These are phyloP conservation scores for Maconellicoccus hirsutus DNA, from an alignment of 1,140 invertebrate species.

Conservation along the genomic window DNA sequence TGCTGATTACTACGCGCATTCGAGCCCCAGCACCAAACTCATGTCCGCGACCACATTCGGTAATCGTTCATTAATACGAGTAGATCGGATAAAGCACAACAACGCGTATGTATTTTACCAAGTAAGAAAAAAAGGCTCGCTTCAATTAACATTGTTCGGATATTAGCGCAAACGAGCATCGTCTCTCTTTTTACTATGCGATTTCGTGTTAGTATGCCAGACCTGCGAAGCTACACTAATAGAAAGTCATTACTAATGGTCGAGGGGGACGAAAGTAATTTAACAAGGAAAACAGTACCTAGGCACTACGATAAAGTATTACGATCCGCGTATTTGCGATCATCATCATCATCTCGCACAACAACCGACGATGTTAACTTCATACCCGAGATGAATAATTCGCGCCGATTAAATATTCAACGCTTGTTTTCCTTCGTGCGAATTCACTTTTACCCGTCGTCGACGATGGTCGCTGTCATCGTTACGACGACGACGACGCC, in stretches of 20 bases:
- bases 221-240: background rate
- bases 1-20: too few species aligned
- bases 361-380: background rate
- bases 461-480: background rate
- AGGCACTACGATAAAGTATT: background rate
- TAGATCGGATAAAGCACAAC: too few species aligned
- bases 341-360: background rate
- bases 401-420: conserved; percentile 2
- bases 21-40: too few species aligned
- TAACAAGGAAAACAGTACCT: conserved; percentile 1
- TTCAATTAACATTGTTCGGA: background rate
- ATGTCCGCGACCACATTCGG: too few species aligned
- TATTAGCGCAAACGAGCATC: background rate
- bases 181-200: background rate
- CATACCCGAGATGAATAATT: background rate
- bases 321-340: conserved; percentile 2
- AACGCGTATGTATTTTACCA: background rate
- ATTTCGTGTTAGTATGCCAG: conserved; percentile 20
- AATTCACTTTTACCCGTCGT: background rate
- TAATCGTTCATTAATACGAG: too few species aligned
- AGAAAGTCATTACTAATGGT: conserved; percentile 16
- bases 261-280: conserved; percentile 17
- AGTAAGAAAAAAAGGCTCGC: background rate
- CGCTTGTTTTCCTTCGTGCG: background rate
- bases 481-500: too few species aligned